Conservation (phyloP, 2,797 vertebrate species). For the Hybognathus amarus region DNA sequence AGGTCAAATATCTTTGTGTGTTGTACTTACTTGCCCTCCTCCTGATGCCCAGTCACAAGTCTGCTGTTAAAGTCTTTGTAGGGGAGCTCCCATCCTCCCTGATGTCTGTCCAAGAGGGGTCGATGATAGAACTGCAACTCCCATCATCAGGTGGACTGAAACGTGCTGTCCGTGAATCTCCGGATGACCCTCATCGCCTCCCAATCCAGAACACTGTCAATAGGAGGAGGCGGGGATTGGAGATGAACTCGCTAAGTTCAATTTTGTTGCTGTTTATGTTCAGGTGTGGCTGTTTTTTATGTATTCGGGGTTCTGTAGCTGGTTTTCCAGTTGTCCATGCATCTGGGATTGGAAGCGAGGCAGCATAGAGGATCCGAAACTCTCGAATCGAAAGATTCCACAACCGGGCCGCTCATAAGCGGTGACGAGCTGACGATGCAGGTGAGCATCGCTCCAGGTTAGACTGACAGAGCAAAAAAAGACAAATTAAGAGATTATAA, state of each 20-base stretch:
- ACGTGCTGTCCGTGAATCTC: constrained; percentile 41
- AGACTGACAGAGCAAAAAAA: constrained; percentile 72
- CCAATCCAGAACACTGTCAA: constrained; percentile 73
- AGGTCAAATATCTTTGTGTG: neutral
- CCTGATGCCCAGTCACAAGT: constrained; percentile 1
- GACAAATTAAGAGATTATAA: constrained; percentile 1
- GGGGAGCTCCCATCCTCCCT: neutral
- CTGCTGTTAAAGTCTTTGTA: constrained; percentile 32
- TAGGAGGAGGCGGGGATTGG: constrained; percentile 63
- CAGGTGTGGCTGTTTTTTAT: neutral
- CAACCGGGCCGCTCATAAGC: constrained; percentile 79
- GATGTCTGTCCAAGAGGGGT: neutral
- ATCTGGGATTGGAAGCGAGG: constrained; percentile 75
- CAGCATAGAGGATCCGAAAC: constrained; percentile 85
- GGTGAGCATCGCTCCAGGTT: constrained; percentile 86
- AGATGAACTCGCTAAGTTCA: constrained; percentile 22
- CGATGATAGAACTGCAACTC: constrained; percentile 23
- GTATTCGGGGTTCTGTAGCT: neutral
- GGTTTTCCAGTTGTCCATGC: constrained; percentile 27
- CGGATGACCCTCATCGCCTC: constrained; percentile 74
- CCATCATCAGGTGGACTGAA: constrained; percentile 46
- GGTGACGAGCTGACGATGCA: constrained; percentile 87
- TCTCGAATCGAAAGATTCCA: constrained; percentile 82
- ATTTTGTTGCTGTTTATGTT: neutral
- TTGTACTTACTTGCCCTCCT: constrained; percentile 45